Evolutionary conservation across 2,888 invertebrate species (phyloP), one percentile per base, ranked within the genome.

Genomic region (Scaptomyza caliginosa): DNA sequence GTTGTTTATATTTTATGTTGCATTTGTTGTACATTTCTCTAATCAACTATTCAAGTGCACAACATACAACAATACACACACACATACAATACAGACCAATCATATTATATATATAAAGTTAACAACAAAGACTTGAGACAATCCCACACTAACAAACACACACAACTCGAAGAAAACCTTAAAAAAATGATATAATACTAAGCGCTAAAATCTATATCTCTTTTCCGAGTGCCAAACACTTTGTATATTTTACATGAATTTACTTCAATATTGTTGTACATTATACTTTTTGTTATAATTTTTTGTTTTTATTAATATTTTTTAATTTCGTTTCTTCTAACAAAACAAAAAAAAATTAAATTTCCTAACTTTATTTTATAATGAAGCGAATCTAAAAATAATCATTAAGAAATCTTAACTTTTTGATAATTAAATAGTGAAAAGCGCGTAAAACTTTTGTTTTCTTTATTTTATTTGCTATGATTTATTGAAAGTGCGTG

Each of bases 1-100:
- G 84, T 76, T 87, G 77, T 76, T 87, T 76, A 83, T 88, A 80
- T 88, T 87, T 87, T 80, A 77, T 87, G 87, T 83, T 83, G 83
- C 87, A 74, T 87, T 78, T 77, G 74, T 83, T 77, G 84, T 84
- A 84, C 66, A 86, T 71, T 78, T 66, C 69, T 72, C 59, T 73
- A 64, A 69, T 50, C 42, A 64, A 63, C 42, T 65, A 69, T 60
- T 38, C 38, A 63, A 42, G 49, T 46, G 42, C 55, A 66, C 62
- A 55, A 71, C 60, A 62, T 57, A 63, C 39, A 59, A 63, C 46
- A 62, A 55, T 34, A 46, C 52, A 58, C 40, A 67, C 43, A 36
- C 43, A 57, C 21, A 71, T n/a, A n/a, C 46, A 67, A 16, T 36
- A 66, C 34, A 49, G 13, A 2, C n/a, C n/a, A n/a, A n/a, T n/a